phyloP scores from a whole-genome alignment of 2,797 vertebrate genomes.

The Arctocebus calabarensis region DNA sequence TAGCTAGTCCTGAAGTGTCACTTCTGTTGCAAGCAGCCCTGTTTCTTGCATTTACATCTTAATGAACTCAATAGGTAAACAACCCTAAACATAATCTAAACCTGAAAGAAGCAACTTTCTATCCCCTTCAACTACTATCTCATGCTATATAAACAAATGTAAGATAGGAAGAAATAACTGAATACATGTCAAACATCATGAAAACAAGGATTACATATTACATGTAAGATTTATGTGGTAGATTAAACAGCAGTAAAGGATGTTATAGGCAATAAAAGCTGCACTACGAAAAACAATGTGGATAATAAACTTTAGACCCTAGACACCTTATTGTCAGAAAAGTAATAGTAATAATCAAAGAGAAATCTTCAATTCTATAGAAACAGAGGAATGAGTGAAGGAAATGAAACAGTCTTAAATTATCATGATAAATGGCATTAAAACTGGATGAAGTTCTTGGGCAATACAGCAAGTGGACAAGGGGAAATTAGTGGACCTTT shows the following conservation, averaged over 20 bases:
- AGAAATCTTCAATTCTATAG: conserved; percentile 5
- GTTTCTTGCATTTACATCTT: conserved; percentile 15
- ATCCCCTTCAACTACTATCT: neutral
- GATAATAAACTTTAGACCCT: conserved; percentile 36
- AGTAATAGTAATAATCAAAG: conserved; percentile 3
- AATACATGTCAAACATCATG: neutral
- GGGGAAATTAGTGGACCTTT: neutral
- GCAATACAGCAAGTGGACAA: neutral
- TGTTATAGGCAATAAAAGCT: neutral
- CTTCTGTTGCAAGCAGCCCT: neutral
- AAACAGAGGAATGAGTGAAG: neutral
- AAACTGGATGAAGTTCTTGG: neutral
- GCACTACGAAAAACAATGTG: neutral
- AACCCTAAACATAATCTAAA: conserved; percentile 41
- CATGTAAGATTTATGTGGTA: neutral
- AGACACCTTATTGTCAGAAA: neutral
- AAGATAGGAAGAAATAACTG: neutral
- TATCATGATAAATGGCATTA: neutral
- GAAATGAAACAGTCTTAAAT: neutral
- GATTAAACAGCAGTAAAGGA: neutral
- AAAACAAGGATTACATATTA: conserved; percentile 16
- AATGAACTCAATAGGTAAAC: neutral
- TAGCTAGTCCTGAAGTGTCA: conserved; percentile 6
- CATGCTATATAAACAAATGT: neutral
- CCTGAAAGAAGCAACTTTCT: conserved; percentile 4